A percentile compares a stretch with the other conserved stretches of the same genome.
Evolutionary conservation across 2,797 vertebrate genomes (phyloP).

Genomic region (Hyperoplus immaculatus): DNA sequence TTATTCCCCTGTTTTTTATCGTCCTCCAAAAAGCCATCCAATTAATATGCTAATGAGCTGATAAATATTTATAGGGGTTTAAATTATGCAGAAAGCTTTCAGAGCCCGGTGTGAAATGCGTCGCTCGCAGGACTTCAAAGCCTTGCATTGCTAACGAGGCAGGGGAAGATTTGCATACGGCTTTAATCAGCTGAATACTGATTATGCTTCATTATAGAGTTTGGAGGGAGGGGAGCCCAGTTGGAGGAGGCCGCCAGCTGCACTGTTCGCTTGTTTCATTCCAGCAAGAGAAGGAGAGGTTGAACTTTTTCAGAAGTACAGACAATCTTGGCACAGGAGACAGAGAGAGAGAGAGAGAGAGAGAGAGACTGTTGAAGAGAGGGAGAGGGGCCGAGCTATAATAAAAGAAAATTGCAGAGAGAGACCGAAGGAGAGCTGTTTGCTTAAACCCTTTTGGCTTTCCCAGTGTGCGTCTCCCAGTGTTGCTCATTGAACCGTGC

Average conservation of each 20-base stretch:
- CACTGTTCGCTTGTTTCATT: constrained; percentile 99
- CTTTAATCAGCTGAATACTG: constrained; percentile 99
- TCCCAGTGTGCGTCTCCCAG: constrained; percentile 77
- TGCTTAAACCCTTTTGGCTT: constrained; percentile 77
- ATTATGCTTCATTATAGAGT: constrained; percentile 98
- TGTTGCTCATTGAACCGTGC: constrained; percentile 78
- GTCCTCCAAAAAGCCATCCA: constrained; percentile 91
- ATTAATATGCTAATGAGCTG: constrained; percentile 99
- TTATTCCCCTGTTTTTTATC: constrained; percentile 85
- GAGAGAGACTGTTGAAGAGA: constrained; percentile 60
- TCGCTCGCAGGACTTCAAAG: constrained; percentile 99
- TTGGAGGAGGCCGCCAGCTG: constrained; percentile 94
- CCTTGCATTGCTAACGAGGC: constrained; percentile 97
- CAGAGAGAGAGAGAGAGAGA: constrained; percentile 39
- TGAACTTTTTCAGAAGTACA: constrained; percentile 98
- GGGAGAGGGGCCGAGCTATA: constrained; percentile 64
- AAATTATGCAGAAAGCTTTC: constrained; percentile 99
- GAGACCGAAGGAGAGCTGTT: constrained; percentile 73
- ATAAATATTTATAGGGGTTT: constrained; percentile 99
- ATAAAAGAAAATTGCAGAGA: constrained; percentile 65
- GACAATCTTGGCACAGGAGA: constrained; percentile 90
- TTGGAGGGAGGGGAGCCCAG: constrained; percentile 47
- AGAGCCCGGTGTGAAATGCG: constrained; percentile 98
- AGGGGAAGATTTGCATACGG: constrained; percentile 98
- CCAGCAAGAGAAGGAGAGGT: constrained; percentile 84